These are phyloP conservation scores for Cnemophilus loriae DNA, from an alignment of 2,113 vertebrate genomes.

Conservation along the genomic window DNA sequence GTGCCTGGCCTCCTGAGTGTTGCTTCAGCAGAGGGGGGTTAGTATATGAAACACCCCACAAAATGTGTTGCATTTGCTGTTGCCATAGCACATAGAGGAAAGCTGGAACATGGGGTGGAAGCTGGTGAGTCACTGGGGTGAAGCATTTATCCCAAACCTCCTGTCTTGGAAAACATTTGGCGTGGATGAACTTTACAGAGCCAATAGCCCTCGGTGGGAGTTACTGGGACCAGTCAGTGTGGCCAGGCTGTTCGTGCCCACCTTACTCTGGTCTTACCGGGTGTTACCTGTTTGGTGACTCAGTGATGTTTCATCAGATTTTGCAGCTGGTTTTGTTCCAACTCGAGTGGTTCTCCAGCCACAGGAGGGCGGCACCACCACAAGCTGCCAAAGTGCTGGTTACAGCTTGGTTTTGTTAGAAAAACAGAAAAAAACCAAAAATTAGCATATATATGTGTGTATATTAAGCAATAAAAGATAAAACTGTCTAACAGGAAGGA, in stretches of 20 bases:
- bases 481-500: neutral
- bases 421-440: neutral
- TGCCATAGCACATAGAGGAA: neutral
- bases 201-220: neutral
- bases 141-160: neutral
- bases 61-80: neutral
- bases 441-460: too few relatives aligned
- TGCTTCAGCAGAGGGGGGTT: neutral
- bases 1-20: rapidly evolving
- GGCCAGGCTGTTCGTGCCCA: rapidly evolving
- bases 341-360: neutral
- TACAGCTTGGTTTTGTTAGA: neutral
- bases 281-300: too few relatives aligned
- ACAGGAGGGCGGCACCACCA: constrained; percentile 4
- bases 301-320: rapidly evolving
- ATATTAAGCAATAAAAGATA: neutral
- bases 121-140: neutral
- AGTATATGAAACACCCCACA: neutral
- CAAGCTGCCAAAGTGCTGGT: neutral
- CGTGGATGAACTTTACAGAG: rapidly evolving
- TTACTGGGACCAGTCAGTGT: neutral
- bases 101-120: neutral
- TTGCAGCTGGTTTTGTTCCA: neutral
- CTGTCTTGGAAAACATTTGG: neutral
- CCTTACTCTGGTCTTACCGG: rapidly evolving